These are phyloP conservation scores for Cremastinae sp. DNA, from an alignment of 2,888 invertebrate species.

Conservation along the genomic window DNA sequence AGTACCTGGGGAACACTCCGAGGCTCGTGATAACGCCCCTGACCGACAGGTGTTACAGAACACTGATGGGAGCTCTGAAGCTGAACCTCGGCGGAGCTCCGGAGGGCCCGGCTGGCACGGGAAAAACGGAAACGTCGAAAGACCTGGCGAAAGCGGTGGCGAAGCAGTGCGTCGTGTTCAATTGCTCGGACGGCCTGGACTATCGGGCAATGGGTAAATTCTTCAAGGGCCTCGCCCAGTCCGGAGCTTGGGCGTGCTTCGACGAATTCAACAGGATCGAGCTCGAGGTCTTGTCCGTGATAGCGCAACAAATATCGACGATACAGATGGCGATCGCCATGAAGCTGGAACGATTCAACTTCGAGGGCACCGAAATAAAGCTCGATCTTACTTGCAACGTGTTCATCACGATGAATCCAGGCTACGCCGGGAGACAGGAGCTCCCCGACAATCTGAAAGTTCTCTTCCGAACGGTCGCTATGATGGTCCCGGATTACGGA, in stretches of 20 bases:
- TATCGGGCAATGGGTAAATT: constrained; percentile 93
- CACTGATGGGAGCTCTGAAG: constrained; percentile 91
- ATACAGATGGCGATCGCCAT: constrained; percentile 87
- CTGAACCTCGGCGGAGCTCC: constrained; percentile 92
- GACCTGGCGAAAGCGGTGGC: constrained; percentile 95
- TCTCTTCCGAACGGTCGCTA: constrained; percentile 91
- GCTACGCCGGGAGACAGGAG: constrained; percentile 91
- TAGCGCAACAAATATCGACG: constrained; percentile 93
- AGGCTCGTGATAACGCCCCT: constrained; percentile 89
- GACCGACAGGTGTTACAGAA: constrained; percentile 89
- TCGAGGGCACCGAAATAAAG: constrained; percentile 89
- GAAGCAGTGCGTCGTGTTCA: constrained; percentile 94
- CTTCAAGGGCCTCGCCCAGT: constrained; percentile 91
- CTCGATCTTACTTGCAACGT: constrained; percentile 91
- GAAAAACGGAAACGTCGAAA: constrained; percentile 95
- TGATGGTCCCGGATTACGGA: constrained; percentile 96
- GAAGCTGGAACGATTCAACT: constrained; percentile 85
- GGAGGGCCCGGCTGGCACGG: constrained; percentile 93
- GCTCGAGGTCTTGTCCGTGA: constrained; percentile 91
- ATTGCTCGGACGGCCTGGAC: constrained; percentile 92
- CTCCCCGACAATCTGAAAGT: constrained; percentile 93
- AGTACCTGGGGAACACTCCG: constrained; percentile 91
- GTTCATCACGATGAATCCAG: constrained; percentile 90
- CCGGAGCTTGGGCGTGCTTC: constrained; percentile 94
- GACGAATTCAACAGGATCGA: constrained; percentile 94